Conservation (phyloP, 2,888 invertebrate species). For the Plutella xylostella region DNA sequence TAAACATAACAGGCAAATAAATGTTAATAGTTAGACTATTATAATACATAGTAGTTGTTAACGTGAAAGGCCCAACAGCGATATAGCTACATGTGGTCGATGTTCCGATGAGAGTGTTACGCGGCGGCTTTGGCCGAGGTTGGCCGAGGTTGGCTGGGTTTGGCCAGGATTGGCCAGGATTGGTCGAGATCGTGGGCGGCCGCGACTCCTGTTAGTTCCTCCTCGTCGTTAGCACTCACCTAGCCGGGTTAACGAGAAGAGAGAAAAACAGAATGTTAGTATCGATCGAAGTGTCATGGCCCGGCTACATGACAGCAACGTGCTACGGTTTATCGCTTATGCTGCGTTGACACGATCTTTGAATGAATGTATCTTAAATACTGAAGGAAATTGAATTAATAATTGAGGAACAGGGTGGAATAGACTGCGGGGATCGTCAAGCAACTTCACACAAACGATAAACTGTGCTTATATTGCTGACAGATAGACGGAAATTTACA, state of each 20-base stretch:
- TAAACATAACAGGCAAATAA: slow-evolving; percentile 71
- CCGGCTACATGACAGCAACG: slow-evolving; percentile 48
- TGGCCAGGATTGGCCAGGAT: slow-evolving; percentile 1
- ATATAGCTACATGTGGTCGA: slow-evolving; percentile 67
- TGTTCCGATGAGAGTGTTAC: slow-evolving; percentile 65
- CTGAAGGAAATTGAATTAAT: background rate
- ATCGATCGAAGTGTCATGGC: slow-evolving; percentile 67
- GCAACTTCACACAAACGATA: slow-evolving; percentile 39
- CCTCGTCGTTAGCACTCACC: slow-evolving; percentile 82
- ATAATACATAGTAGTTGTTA: slow-evolving; percentile 68
- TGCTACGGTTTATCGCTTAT: slow-evolving; percentile 6
- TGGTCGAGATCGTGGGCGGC: slow-evolving; percentile 23
- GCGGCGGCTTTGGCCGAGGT: slow-evolving; percentile 24
- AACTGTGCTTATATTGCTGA: slow-evolving; percentile 54
- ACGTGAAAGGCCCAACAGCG: slow-evolving; percentile 67
- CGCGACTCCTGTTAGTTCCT: slow-evolving; percentile 62
- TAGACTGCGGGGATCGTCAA: background rate
- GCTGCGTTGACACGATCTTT: too few species aligned
- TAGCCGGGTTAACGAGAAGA: slow-evolving; percentile 80
- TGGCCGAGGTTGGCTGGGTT: slow-evolving; percentile 16
- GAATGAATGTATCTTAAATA: background rate
- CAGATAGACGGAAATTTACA: slow-evolving; percentile 45
- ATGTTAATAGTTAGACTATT: slow-evolving; percentile 71
- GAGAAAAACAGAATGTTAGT: slow-evolving; percentile 80
- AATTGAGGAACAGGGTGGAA: background rate